Base-by-base conservation (phyloP, 2,113 vertebrate genomes). In the Mormyrus iriodes region DNA sequence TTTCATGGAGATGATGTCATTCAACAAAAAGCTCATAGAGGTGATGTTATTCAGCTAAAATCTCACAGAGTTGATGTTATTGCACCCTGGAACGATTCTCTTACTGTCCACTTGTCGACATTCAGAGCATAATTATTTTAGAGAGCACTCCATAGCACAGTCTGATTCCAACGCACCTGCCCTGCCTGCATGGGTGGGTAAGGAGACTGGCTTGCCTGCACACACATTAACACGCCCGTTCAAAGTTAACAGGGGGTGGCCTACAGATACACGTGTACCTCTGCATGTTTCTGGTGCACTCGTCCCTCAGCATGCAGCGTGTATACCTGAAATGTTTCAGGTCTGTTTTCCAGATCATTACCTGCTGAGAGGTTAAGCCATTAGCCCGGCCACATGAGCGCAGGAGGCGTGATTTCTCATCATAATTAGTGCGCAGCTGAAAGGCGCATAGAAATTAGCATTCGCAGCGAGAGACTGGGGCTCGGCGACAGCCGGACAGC, bases 341-440 rank as follows among this genome's bases (percentile, higher is more conserved):
- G 82, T 91, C 85, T 61, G 85, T 88, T 86, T 86, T 85, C 76
- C 61, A 86, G 86, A 76, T 87, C 73, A 90, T 88, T 87, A 90
- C n/a, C 73, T 1, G 3, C 85, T 6, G 24, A 27, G 73, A 55
- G 89, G 89, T 90, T 76, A 90, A 87, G 89, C n/a, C 85, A 88
- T 90, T 88, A 86, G 52, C 58, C 85, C n/a, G 4, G 79, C 19
- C 51, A 48, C 39, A 82, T 10, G 88, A 44, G 89, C 3, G 61
- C n/a, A 61, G 85, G 53, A 87, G 31, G 89, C 48, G 69, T 85
- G 58, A 87, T 86, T 85, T 76, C 35, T 42, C 88, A 90, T 90
- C 89, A 91, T 87, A 91, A 91, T 92, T 92, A 91, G 82, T 87
- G 79, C 39, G 86, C 89, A 44, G 79, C 88, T 91, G 91, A 88